Evolutionary conservation across 2,797 vertebrate genomes (phyloP), one percentile per base, ranked within the genome.

Genomic region (Muraenolepis orangiensis): DNA sequence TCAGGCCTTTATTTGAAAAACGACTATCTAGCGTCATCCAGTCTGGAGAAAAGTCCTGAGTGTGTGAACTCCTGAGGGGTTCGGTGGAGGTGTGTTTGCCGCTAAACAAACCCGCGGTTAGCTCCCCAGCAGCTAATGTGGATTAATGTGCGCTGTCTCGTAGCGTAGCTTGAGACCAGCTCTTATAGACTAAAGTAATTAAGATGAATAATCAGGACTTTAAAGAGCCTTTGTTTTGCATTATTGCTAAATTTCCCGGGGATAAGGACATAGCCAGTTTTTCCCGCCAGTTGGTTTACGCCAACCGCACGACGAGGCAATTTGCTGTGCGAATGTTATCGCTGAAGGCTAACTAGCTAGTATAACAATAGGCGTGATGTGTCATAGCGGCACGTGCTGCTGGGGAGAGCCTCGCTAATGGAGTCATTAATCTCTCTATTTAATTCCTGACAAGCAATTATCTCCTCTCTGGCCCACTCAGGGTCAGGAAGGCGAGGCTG

Each of bases 121-220:
- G 69, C 85, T 82, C 93, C 94, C 87, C 81, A n/a, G n/a, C 4
- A 79, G 91, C 93, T 96, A 96, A 96, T 96, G 92, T 95, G 94
- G 95, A 96, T 96, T 94, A 96, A 96, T 91, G 89, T 71, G 93
- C 91, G 89, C 93, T 94, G 93, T 94, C 95, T 93, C 80, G 85
- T 85, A 85, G 84, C 90, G 85, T n/a, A n/a, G 92, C 92, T 90
- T 72, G 70, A 81, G 78, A 77, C 34, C 0, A 3, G 88, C 92
- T 91, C 87, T 82, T 92, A 91, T 86, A 92, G 92, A 91, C 93
- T 91, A 90, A 92, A 92, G 93, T 96, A 96, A 96, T 96, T 95
- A 95, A 96, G 95, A 96, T 95, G 94, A 96, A 96, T 95, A 92
- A 95, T 93, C 85, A 72, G 84, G 87, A 88, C n/a, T 91, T 89